A percentile compares a stretch with the other conserved stretches of the same genome.
These are phyloP conservation scores for Acronicta psi DNA, from an alignment of 2,888 invertebrate genomes.

Conservation along the genomic window DNA sequence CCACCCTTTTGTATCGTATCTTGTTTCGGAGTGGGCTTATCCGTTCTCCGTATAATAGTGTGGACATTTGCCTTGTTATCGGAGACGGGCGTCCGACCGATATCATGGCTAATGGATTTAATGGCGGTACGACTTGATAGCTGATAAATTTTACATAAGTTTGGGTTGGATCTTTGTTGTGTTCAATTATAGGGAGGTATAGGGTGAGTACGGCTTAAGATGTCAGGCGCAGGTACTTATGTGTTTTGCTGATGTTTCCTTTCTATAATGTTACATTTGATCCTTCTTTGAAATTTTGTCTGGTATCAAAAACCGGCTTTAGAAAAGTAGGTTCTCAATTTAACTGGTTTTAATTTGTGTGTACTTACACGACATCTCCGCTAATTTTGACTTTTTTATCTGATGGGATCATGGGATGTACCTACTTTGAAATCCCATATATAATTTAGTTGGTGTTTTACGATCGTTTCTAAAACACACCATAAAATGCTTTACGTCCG, in stretches of 20 bases:
- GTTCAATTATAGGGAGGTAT: conserved; percentile 23
- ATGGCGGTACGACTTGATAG: conserved; percentile 55
- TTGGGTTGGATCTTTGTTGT: conserved; percentile 43
- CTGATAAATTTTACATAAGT: conserved; percentile 61
- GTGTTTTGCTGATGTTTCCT: background rate
- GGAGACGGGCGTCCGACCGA: conserved; percentile 57
- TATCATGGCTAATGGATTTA: conserved; percentile 67
- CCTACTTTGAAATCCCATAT: too few relatives aligned
- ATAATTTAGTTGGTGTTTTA: too few relatives aligned
- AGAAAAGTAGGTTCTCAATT: too few relatives aligned
- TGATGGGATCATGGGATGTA: too few relatives aligned
- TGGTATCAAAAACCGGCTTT: too few relatives aligned
- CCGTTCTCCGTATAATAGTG: conserved; percentile 79
- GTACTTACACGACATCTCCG: too few relatives aligned
- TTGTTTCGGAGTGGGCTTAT: conserved; percentile 86
- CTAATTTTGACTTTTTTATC: too few relatives aligned
- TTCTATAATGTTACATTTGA: background rate
- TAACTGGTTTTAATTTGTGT: too few relatives aligned
- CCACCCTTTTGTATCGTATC: conserved; percentile 83
- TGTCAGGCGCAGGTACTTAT: conserved; percentile 29
- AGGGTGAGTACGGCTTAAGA: conserved; percentile 20
- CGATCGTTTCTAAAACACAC: too few relatives aligned
- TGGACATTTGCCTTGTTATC: conserved; percentile 68
- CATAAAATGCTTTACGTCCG: too few relatives aligned
- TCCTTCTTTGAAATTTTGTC: too few relatives aligned